These are phyloP conservation scores for Coracias cyanogaster DNA, from an alignment of 2,797 vertebrate species.

Conservation along the genomic window DNA sequence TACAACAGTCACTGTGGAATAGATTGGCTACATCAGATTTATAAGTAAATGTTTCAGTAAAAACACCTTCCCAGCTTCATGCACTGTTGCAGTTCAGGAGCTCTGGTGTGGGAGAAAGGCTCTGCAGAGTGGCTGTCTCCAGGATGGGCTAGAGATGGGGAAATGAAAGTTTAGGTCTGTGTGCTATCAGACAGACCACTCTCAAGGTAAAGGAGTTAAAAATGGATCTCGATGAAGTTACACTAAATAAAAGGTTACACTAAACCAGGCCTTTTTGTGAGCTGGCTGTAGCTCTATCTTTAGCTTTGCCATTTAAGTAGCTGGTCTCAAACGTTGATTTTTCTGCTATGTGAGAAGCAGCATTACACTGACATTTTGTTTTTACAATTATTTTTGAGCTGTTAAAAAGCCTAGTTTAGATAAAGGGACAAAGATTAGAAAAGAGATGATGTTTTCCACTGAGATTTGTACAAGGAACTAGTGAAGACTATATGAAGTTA, in stretches of 20 bases:
- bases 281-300: neutral
- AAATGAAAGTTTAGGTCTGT: neutral
- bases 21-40: neutral
- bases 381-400: neutral
- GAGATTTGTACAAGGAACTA: neutral
- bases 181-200: neutral
- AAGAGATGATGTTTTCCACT: neutral
- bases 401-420: neutral
- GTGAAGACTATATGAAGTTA: constrained; percentile 32
- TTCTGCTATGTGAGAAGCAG: neutral
- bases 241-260: neutral
- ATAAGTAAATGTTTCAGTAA: neutral
- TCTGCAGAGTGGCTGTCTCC: neutral
- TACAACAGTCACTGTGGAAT: neutral
- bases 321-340: neutral
- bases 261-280: neutral
- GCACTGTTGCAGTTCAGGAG: neutral
- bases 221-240: neutral
- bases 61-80: neutral
- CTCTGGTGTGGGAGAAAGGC: neutral
- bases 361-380: neutral
- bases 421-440: constrained; percentile 11
- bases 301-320: neutral
- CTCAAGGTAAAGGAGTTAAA: neutral
- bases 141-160: neutral